Evolutionary conservation across 1,140 invertebrate species (phyloP), one percentile per base, ranked within the genome.

Genomic region (Anastatus disparis): DNA sequence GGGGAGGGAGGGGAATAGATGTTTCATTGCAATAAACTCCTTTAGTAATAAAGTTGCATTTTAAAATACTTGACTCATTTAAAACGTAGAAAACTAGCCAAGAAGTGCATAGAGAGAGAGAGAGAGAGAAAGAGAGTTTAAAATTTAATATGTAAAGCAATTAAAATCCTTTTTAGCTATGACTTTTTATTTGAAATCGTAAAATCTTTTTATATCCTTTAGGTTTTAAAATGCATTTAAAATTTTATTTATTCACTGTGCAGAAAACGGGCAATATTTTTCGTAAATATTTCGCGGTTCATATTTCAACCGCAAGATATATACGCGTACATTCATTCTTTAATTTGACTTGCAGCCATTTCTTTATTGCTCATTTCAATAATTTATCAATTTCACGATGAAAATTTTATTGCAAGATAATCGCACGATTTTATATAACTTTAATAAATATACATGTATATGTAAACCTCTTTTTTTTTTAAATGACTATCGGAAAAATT

Each of bases 41-140:
- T n/a, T n/a, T 38, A 64, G 48, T 58, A 64, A 64, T 70, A 70
- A 70, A 70, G 52, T 70, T 64, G 68, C 68, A 70, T 63, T 64
- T 63, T 70, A 58, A 70, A 64, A 58, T 15, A 53, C 48, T 52
- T 27, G 26, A 40, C n/a, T 48, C 50, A 29, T 13, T 46, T 12
- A 31, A n/a, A n/a, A 52, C 56, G 24, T 58, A 67, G 24, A 67
- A 38, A 56, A n/a, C n/a, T 44, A 42, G 46, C 24, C 31, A 24
- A 46, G 22, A n/a, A 58, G 42, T 38, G 17, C 55, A 26, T 22
- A 15, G 55, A 53, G 22, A n/a, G n/a, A n/a, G n/a, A n/a, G n/a
- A n/a, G n/a, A n/a, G n/a, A n/a, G n/a, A n/a, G n/a, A n/a, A n/a
- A n/a, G n/a, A n/a, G n/a, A n/a, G n/a, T n/a, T n/a, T 50, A 53